phyloP scores from a whole-genome alignment of 2,113 vertebrate species.

The Scophthalmus maximus region DNA sequence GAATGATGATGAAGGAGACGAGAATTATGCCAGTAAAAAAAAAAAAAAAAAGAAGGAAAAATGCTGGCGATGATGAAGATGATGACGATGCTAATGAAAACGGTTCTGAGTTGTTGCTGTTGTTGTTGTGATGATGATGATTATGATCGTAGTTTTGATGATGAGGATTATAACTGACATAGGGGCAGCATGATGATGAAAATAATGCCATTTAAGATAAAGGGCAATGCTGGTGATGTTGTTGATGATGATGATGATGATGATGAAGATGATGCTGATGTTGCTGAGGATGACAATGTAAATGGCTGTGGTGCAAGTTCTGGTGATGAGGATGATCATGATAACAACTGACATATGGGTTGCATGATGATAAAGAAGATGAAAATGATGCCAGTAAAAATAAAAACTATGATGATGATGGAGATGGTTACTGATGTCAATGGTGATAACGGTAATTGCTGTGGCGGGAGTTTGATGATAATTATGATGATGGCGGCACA shows the following conservation, averaged over 20 bases:
- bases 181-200: background rate
- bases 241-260: background rate
- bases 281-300: no score
- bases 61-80: no score
- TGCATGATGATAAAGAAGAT: background rate
- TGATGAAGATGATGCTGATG: background rate
- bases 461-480: background rate
- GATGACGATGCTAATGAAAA: no score
- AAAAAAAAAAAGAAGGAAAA: no score
- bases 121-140: background rate
- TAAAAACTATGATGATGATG: background rate
- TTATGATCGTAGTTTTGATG: background rate
- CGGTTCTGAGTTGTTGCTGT: no score
- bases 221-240: background rate
- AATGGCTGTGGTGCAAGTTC: no score
- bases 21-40: background rate
- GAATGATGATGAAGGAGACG: background rate
- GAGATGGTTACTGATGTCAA: background rate
- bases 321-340: no score
- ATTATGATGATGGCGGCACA: background rate
- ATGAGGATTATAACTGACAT: no score
- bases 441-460: background rate
- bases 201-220: background rate
- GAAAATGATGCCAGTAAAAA: background rate
- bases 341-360: no score